A percentile compares a stretch with the other conserved stretches of the same genome.
These are phyloP conservation scores for Pteromalus puparum DNA, from an alignment of 1,140 invertebrate species.

Conservation along the genomic window DNA sequence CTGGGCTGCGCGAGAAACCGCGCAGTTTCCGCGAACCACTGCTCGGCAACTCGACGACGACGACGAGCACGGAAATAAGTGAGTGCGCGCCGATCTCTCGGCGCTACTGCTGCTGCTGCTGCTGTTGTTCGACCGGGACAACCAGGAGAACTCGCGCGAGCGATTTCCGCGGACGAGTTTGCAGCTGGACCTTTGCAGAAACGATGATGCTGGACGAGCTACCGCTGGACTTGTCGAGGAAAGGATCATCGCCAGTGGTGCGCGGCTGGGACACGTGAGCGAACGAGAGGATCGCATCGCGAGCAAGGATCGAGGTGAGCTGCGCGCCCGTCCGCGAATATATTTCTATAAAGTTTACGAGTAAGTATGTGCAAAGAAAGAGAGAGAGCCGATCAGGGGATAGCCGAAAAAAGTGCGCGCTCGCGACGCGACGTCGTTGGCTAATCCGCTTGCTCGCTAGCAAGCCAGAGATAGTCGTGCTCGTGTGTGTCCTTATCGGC, in stretches of 20 bases:
- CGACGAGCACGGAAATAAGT: background rate
- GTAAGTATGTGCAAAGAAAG: too few species aligned
- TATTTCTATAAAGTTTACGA: too few species aligned
- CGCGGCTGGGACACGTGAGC: conserved; percentile 22
- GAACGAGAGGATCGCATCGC: background rate
- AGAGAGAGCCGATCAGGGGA: too few species aligned
- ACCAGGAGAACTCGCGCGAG: background rate
- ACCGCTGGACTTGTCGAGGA: background rate
- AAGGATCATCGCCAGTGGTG: background rate
- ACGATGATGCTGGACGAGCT: conserved; percentile 18
- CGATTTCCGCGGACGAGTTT: background rate
- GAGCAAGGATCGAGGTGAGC: conserved; percentile 24
- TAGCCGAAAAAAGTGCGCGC: too few species aligned
- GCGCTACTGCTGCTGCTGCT: too few species aligned
- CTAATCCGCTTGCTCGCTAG: background rate
- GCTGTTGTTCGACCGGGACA: background rate
- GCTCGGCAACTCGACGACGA: background rate
- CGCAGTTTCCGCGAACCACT: conserved; percentile 53
- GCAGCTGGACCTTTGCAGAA: background rate
- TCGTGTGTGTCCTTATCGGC: too few species aligned
- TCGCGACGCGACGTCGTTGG: background rate
- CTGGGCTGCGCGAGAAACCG: conserved; percentile 38
- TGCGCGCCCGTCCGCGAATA: background rate
- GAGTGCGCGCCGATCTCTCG: background rate
- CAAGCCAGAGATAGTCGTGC: too few species aligned